phyloP scores from a whole-genome alignment of 2,888 invertebrate species.

The Chloroclystis v-ata region DNA sequence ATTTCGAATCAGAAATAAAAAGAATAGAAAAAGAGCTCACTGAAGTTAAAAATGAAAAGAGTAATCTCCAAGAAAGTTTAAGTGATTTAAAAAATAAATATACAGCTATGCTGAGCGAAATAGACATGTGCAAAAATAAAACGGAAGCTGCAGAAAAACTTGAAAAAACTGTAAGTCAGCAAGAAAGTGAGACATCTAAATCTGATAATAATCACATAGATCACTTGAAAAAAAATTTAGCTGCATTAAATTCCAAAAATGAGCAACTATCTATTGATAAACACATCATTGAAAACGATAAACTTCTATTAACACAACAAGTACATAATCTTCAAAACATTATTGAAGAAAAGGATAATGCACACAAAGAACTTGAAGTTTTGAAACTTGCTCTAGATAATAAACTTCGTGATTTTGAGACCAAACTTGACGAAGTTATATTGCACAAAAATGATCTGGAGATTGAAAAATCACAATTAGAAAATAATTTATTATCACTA shows the following conservation, averaged over 20 bases:
- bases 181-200: constrained; percentile 45
- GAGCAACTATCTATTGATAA: constrained; percentile 73
- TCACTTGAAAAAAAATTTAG: constrained; percentile 60
- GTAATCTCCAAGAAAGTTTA: constrained; percentile 71
- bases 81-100: constrained; percentile 75
- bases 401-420: constrained; percentile 51
- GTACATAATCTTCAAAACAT: constrained; percentile 62
- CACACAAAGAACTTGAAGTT: constrained; percentile 43
- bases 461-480: constrained; percentile 39
- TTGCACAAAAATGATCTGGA: constrained; percentile 43
- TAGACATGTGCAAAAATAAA: constrained; percentile 62
- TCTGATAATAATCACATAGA: constrained; percentile 60
- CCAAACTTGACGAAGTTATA: constrained; percentile 38
- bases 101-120: constrained; percentile 67
- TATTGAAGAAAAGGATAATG: constrained; percentile 41
- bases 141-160: constrained; percentile 68
- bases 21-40: constrained; percentile 76
- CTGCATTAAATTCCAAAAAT: constrained; percentile 56
- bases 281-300: constrained; percentile 73
- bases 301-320: constrained; percentile 64
- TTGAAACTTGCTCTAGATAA: constrained; percentile 48
- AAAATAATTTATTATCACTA: constrained; percentile 35
- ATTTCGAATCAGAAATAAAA: constrained; percentile 79
- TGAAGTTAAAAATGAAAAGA: constrained; percentile 61
- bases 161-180: constrained; percentile 55